Evolutionary conservation across 2,888 invertebrate genomes (phyloP), one percentile per base, ranked within the genome.

Genomic region (Theretra japonica): DNA sequence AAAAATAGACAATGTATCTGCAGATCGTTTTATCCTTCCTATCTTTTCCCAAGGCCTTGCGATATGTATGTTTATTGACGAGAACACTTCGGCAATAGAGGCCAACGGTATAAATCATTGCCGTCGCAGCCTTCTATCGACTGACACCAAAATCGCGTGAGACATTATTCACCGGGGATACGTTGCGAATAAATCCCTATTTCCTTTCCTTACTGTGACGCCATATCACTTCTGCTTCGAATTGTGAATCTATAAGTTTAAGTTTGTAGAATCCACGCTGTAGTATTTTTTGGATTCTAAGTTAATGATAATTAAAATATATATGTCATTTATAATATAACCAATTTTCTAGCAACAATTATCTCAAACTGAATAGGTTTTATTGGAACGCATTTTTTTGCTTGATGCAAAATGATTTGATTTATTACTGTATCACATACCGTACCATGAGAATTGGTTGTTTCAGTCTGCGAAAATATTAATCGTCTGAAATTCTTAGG

Each of bases 91-190:
- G 70, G 77, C 73, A 78, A 77, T 75, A 81, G 72, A 76, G 78
- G 77, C 75, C 77, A 77, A 70, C 72, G 70, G 72, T 75, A 83
- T 81, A 83, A 83, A 83, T 83, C 83, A 83, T 81, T 81, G 80
- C 75, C 79, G 30, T 70, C 70, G 50, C 57, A 73, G 70, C 65
- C 73, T 65, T 70, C 72, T 69, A 68, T 83, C 83, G 81, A 79
- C 80, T 84, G 80, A 80, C 83, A 82, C 78, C 79, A 82, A 84
- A 86, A 88, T 88, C 88, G 84, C 82, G 80, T 79, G 81, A 82
- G 84, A 81, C 87, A 89, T 89, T 87, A 88, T 82, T 88, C 88
- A 89, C 86, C 83, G 84, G 84, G 83, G 84, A 85, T 84, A 79
- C 80, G 79, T 78, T 73, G 75, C 77, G 82, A 83, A 83, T 82